Evolutionary conservation across 2,113 vertebrate genomes (phyloP).

Genomic region (Phrynocephalus versicolor): DNA sequence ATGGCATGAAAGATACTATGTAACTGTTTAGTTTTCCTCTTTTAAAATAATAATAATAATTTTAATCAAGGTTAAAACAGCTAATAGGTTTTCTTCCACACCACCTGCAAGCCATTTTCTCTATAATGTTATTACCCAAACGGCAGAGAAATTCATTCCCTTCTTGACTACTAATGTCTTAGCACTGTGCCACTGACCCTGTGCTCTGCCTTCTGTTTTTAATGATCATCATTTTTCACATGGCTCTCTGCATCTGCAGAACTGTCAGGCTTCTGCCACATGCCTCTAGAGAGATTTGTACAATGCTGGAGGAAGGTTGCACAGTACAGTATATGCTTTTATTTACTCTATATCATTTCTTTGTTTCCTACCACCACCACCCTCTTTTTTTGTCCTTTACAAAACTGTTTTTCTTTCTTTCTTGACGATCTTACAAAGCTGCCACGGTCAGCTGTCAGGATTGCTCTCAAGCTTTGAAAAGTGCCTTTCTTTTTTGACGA

Average conservation of each 20-base stretch:
- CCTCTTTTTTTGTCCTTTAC: not conserved
- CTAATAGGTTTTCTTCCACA: not conserved
- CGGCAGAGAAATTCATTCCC: not conserved
- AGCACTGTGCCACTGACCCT: slow-evolving; percentile 42
- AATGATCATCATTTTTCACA: slow-evolving; percentile 41
- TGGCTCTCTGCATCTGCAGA: slow-evolving; percentile 51
- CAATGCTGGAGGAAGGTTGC: slow-evolving; percentile 31
- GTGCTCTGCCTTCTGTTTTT: slow-evolving; percentile 18
- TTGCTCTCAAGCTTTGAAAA: not conserved
- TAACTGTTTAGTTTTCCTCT: not conserved
- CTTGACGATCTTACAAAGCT: not conserved
- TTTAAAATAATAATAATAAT: not conserved
- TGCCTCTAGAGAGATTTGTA: slow-evolving; percentile 47
- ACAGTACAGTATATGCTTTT: slow-evolving; percentile 7
- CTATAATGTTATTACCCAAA: not conserved
- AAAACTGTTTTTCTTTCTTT: not conserved
- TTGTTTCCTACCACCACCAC: slow-evolving; percentile 1
- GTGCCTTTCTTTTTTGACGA: too few relatives aligned
- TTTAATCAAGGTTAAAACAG: not conserved
- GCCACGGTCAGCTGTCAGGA: not conserved
- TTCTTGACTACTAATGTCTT: slow-evolving; percentile 44
- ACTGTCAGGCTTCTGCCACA: slow-evolving; percentile 55
- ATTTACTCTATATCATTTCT: slow-evolving; percentile 10
- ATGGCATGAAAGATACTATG: not conserved
- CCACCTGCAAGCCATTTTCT: not conserved